Evolutionary conservation across 2,113 vertebrate species (phyloP).

Genomic region (Porphyrio hochstetteri): DNA sequence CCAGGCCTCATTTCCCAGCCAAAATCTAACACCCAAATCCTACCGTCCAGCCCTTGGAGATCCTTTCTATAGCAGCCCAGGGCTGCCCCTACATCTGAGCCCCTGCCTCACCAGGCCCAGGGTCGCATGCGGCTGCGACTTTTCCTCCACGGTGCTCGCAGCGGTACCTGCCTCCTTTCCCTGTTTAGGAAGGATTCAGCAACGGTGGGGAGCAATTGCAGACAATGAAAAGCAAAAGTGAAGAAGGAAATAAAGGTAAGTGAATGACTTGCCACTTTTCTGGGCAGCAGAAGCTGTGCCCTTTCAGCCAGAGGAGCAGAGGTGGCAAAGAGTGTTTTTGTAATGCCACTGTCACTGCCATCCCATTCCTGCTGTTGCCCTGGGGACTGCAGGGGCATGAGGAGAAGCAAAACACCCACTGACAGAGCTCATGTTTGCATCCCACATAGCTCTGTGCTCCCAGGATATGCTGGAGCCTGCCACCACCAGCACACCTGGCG

Average conservation of each 20-base stretch:
- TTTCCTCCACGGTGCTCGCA: background rate
- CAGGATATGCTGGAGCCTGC: background rate
- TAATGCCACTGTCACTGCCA: background rate
- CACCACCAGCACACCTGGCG: background rate
- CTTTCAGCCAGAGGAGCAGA: background rate
- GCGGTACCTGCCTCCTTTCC: background rate
- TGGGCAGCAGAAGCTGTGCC: background rate
- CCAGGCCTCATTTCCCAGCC: background rate
- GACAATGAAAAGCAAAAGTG: background rate
- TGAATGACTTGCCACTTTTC: background rate
- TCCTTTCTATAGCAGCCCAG: background rate
- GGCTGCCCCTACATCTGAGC: background rate
- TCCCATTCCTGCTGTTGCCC: background rate
- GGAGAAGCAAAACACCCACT: background rate
- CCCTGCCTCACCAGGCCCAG: background rate
- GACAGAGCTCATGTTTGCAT: background rate
- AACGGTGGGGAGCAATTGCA: background rate
- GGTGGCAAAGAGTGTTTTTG: background rate
- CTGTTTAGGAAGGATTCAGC: background rate
- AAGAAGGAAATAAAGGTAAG: background rate
- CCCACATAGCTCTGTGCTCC: background rate
- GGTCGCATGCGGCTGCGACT: background rate
- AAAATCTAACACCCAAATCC: background rate
- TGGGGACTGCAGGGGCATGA: rapidly evolving
- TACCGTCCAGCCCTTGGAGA: background rate